Evolutionary conservation across 1,140 invertebrate genomes (phyloP).

Genomic region (Asobara japonica): DNA sequence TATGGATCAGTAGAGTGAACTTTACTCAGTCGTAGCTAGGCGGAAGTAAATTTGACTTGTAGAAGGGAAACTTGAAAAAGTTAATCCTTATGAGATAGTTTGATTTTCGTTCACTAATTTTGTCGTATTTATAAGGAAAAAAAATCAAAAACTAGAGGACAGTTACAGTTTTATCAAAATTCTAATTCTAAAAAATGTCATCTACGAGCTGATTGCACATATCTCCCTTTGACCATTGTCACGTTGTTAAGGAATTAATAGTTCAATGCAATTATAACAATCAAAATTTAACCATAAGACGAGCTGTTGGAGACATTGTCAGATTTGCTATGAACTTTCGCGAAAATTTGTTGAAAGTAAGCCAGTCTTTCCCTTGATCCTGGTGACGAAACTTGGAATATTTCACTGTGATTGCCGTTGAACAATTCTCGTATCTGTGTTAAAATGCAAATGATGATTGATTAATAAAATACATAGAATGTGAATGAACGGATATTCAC

Average conservation of each 20-base stretch:
- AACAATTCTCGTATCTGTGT: slow-evolving; percentile 51
- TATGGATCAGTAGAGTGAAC: too few species aligned
- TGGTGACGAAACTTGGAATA: slow-evolving; percentile 50
- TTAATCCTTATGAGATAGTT: too few species aligned
- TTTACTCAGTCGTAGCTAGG: too few species aligned
- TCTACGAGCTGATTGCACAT: too few species aligned
- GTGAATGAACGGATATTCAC: not conserved
- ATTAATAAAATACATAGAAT: not conserved
- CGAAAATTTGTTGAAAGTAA: slow-evolving; percentile 58
- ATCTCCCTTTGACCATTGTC: too few species aligned
- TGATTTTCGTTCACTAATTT: too few species aligned
- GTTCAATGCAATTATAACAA: not conserved
- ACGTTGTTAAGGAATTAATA: too few species aligned
- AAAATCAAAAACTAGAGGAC: not conserved
- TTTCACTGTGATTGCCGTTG: slow-evolving; percentile 54
- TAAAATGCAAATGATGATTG: slow-evolving; percentile 23
- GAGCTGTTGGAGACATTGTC: slow-evolving; percentile 50
- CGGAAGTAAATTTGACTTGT: too few species aligned
- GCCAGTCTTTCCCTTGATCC: slow-evolving; percentile 44
- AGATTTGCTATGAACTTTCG: slow-evolving; percentile 31
- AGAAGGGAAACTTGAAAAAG: too few species aligned
- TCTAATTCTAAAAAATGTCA: too few species aligned
- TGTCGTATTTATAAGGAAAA: too few species aligned
- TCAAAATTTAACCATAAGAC: slow-evolving; percentile 45
- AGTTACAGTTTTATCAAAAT: too few species aligned